Percentiles rank a stretch among this genome's conserved stretches.
phyloP scores from a whole-genome alignment of 2,888 invertebrate genomes.

The Melolontha melolontha region DNA sequence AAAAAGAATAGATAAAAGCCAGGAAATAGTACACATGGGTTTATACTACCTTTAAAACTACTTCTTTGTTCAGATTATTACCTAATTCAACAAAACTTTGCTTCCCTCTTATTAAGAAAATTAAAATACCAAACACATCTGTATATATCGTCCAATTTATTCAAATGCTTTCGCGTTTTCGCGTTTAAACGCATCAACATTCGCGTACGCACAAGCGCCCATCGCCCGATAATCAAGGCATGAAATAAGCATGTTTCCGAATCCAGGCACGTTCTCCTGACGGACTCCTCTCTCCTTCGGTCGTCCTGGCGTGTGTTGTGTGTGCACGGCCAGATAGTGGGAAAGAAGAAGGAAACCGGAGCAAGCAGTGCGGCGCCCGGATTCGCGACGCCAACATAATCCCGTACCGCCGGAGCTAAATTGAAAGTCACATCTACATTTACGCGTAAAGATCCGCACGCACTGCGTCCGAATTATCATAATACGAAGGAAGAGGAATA shows the following conservation, averaged over 20 bases:
- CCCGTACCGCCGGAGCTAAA: constrained; percentile 62
- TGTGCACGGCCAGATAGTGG: constrained; percentile 34
- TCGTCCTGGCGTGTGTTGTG: constrained; percentile 47
- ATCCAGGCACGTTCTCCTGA: constrained; percentile 60
- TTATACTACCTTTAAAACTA: too few relatives aligned
- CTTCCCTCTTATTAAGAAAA: too few relatives aligned
- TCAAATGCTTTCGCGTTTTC: too few relatives aligned
- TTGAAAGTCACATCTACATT: constrained; percentile 64
- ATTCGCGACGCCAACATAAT: constrained; percentile 66
- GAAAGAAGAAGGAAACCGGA: constrained; percentile 30
- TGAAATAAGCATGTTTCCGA: constrained; percentile 63
- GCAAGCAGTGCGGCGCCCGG: constrained; percentile 60
- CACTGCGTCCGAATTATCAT: constrained; percentile 64
- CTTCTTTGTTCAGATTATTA: too few relatives aligned
- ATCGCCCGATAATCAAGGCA: constrained; percentile 56
- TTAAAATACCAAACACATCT: too few relatives aligned
- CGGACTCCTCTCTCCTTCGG: constrained; percentile 30
- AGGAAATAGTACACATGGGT: too few relatives aligned
- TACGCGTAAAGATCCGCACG: constrained; percentile 63
- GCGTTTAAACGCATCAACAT: too few relatives aligned
- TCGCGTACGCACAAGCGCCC: constrained; percentile 31
- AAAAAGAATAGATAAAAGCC: too few relatives aligned
- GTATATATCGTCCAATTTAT: too few relatives aligned
- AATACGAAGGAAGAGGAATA: constrained; percentile 52
- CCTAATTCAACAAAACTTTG: too few relatives aligned